These are phyloP conservation scores for Aphaenogaster ashmeadi DNA, from an alignment of 1,140 invertebrate genomes.

Conservation along the genomic window DNA sequence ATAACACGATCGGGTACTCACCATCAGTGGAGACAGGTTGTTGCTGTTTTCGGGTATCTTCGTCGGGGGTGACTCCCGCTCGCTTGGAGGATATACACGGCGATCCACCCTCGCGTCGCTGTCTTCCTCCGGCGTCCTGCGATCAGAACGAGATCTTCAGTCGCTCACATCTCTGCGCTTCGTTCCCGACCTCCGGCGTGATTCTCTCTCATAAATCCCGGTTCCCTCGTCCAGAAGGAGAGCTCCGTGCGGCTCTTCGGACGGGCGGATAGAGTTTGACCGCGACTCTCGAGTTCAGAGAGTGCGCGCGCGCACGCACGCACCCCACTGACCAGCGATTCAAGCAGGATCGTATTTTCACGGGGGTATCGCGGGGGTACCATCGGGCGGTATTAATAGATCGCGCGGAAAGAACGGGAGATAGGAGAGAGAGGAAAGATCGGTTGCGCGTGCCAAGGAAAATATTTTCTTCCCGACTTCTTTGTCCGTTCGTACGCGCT, in stretches of 20 bases:
- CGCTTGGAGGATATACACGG: slow-evolving; percentile 66
- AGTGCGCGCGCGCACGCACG: slow-evolving; percentile 65
- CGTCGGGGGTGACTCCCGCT: slow-evolving; percentile 51
- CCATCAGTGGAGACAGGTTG: slow-evolving; percentile 74
- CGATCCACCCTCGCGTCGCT: slow-evolving; percentile 65
- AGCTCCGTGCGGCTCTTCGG: slow-evolving; percentile 17
- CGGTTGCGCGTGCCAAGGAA: slow-evolving; percentile 44
- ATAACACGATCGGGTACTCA: slow-evolving; percentile 52
- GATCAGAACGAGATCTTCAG: slow-evolving; percentile 61
- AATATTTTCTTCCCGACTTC: slow-evolving; percentile 54
- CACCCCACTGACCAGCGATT: slow-evolving; percentile 80
- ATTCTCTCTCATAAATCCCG: neutral
- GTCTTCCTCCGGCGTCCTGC: slow-evolving; percentile 72
- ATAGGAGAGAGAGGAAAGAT: neutral
- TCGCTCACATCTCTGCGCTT: slow-evolving; percentile 14
- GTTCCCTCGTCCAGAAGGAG: slow-evolving; percentile 1
- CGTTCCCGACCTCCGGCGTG: neutral
- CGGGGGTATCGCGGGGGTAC: slow-evolving; percentile 53
- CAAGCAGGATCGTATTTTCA: slow-evolving; percentile 76
- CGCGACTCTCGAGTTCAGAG: slow-evolving; percentile 69
- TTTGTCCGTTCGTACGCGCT: neutral
- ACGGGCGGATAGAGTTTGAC: slow-evolving; percentile 76
- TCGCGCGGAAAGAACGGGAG: neutral
- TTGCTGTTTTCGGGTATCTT: slow-evolving; percentile 71
- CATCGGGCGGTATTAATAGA: slow-evolving; percentile 70